Evolutionary conservation across 2,888 invertebrate genomes (phyloP), one percentile per base, ranked within the genome.

Genomic region (Diloba caeruleocephala): DNA sequence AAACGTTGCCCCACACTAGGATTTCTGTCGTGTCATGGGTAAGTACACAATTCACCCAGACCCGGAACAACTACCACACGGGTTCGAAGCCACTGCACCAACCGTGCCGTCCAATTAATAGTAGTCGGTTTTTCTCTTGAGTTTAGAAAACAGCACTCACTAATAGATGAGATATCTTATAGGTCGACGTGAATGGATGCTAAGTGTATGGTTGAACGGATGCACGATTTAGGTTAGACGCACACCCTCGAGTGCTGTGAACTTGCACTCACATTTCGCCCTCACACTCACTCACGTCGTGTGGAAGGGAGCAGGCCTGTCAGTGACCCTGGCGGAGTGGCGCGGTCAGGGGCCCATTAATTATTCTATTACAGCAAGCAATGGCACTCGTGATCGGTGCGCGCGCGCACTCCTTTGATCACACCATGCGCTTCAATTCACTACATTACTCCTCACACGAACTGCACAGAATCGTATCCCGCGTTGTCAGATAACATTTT

Each of bases 331-430:
- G n/a, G n/a, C 76, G 43, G 61, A 73, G 73, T 52, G 49, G 49
- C 55, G 61, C 78, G 78, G 78, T 74, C 77, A 80, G 70, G 79
- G 73, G 84, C 77, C 89, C 87, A 89, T 90, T 90, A 88, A 91
- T 90, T 90, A 90, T 89, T 89, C 88, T 87, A 90, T 90, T 89
- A 88, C 84, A 76, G 79, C 85, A 85, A 76, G 79, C 85, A 85
- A 87, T 88, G 83, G 84, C 80, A 84, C 81, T 85, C 79, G 79
- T 81, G 82, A 85, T 84, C 79, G 72, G 50, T 80, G 80, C 81
- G 84, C 85, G 84, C 79, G 81, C 84, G 81, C 81, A 71, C 73
- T 69, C 76, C 84, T 88, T 88, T 88, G 87, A 89, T 88, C 85
- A 75, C 38, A 46, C 62, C 76, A 74, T 75, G 78, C 81, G 68